Conservation (phyloP, 2,888 invertebrate species). For the Drosophila anomelani region DNA sequence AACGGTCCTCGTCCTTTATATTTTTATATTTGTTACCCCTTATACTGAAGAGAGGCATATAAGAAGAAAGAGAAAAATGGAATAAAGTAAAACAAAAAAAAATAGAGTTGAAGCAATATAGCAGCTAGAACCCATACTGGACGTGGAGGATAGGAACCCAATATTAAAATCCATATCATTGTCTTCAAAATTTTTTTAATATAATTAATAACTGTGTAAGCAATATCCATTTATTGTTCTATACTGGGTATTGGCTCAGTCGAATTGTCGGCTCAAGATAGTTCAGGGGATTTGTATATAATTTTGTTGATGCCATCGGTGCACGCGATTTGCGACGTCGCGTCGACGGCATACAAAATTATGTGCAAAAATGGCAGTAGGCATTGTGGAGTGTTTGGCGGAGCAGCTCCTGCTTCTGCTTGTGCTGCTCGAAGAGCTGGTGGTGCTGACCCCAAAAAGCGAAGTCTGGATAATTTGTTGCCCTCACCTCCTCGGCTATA, state of each 20-base stretch:
- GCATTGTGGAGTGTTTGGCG: slow-evolving; percentile 65
- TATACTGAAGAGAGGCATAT: background rate
- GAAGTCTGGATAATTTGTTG: slow-evolving; percentile 59
- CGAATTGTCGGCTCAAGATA: slow-evolving; percentile 1
- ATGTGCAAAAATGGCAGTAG: slow-evolving; percentile 72
- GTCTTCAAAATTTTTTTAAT: background rate
- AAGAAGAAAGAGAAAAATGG: background rate
- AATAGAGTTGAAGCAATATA: too few relatives aligned
- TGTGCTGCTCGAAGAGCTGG: slow-evolving; percentile 29
- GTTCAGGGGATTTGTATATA: slow-evolving; percentile 37
- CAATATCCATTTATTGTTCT: background rate
- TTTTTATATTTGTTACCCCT: slow-evolving; percentile 47
- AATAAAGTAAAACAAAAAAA: background rate
- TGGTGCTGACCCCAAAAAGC: slow-evolving; percentile 70
- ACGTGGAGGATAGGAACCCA: too few relatives aligned
- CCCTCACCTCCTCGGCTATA: slow-evolving; percentile 15
- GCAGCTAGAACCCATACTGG: too few relatives aligned
- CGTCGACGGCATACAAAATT: slow-evolving; percentile 70
- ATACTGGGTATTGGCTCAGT: background rate
- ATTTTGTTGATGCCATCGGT: slow-evolving; percentile 63
- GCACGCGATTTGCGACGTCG: slow-evolving; percentile 70
- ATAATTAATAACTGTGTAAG: too few relatives aligned
- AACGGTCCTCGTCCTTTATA: slow-evolving; percentile 34
- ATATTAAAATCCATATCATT: background rate
- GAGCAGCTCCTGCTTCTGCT: slow-evolving; percentile 55